Conservation (phyloP, 2,888 invertebrate genomes). For the Polymixis flavicincta region DNA sequence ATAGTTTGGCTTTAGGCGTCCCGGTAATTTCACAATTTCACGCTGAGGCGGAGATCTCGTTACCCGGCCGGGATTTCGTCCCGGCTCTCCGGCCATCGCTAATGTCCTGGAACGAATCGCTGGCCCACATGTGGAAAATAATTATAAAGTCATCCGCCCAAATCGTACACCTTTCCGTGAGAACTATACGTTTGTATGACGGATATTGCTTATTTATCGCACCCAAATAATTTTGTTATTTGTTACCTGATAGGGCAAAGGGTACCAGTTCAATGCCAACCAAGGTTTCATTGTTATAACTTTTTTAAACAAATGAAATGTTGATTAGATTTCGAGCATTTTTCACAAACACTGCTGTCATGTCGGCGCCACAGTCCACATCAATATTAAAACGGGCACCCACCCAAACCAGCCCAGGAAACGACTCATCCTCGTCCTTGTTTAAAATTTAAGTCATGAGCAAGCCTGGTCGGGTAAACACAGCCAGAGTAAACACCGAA, state of each 20-base stretch:
- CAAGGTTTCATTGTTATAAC: neutral
- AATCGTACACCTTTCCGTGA: slow-evolving; percentile 78
- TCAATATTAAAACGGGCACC: slow-evolving; percentile 63
- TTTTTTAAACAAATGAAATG: slow-evolving; percentile 24
- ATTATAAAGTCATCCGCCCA: slow-evolving; percentile 84
- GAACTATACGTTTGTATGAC: slow-evolving; percentile 74
- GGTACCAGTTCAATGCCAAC: slow-evolving; percentile 21
- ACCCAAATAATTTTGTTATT: slow-evolving; percentile 46
- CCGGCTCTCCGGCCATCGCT: slow-evolving; percentile 81
- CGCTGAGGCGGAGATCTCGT: slow-evolving; percentile 87
- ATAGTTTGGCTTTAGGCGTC: slow-evolving; percentile 74
- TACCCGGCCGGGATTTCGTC: slow-evolving; percentile 82
- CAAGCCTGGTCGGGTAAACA: slow-evolving; percentile 58
- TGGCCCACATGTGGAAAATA: slow-evolving; percentile 86
- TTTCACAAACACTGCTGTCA: slow-evolving; percentile 16
- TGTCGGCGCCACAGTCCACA: slow-evolving; percentile 49
- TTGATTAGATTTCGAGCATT: slow-evolving; percentile 25
- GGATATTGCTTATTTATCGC: slow-evolving; percentile 80
- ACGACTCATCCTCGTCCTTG: slow-evolving; percentile 64
- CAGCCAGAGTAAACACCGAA: slow-evolving; percentile 63
- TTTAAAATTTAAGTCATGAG: slow-evolving; percentile 72
- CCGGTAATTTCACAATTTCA: slow-evolving; percentile 89
- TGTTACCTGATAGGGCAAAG: slow-evolving; percentile 26
- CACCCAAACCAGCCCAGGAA: slow-evolving; percentile 64
- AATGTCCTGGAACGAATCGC: slow-evolving; percentile 87